Conservation (phyloP, 1,140 invertebrate genomes). For the Conus ventricosus region DNA sequence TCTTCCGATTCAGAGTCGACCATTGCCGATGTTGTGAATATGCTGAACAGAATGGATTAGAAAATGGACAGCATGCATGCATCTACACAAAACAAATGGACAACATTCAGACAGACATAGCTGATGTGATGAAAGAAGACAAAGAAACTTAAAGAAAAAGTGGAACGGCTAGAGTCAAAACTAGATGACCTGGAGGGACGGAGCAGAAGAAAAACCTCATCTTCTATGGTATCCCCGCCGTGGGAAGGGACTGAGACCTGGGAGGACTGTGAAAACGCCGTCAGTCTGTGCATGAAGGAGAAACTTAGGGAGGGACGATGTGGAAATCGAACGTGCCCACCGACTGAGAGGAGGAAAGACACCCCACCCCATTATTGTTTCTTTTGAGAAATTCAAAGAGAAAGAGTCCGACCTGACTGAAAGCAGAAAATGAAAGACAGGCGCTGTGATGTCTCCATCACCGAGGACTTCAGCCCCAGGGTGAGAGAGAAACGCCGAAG, state of each 20-base stretch:
- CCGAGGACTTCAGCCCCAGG: background rate
- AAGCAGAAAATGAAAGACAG: background rate
- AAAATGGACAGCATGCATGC: background rate
- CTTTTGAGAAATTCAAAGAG: background rate
- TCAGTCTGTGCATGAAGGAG: slow-evolving; percentile 8
- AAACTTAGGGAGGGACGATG: background rate
- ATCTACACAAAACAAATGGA: no score
- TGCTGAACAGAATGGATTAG: background rate
- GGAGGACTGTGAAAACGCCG: slow-evolving; percentile 7
- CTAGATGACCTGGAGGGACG: background rate
- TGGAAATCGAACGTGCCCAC: background rate
- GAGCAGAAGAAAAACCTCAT: background rate
- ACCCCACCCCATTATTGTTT: background rate
- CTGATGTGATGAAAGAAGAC: background rate
- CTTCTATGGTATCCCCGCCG: background rate
- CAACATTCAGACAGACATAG: background rate
- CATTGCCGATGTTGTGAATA: background rate
- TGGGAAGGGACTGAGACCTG: background rate
- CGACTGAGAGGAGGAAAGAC: background rate
- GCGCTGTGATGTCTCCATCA: background rate
- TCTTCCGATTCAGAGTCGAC: background rate
- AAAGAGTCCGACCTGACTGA: background rate
- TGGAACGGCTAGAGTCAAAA: background rate
- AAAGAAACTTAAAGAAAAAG: background rate
- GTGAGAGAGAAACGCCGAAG: slow-evolving; percentile 4